Conservation (phyloP, 2,888 invertebrate species). For the Allophyes oxyacanthae region DNA sequence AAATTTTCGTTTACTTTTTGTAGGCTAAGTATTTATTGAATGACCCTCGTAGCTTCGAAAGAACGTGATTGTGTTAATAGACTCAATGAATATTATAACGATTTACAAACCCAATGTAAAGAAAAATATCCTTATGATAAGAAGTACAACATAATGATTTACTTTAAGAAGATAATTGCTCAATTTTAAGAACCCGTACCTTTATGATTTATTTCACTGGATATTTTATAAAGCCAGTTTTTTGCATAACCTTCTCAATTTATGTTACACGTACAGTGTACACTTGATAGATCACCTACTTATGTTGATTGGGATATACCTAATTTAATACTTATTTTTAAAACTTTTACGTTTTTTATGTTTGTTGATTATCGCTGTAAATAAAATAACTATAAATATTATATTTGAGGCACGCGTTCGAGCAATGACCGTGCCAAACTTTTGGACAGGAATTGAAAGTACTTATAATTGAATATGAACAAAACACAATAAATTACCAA, state of each 20-base stretch:
- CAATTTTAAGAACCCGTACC: constrained; percentile 76
- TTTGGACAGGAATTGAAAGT: constrained; percentile 79
- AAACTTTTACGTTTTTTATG: no score
- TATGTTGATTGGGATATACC: no score
- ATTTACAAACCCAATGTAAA: constrained; percentile 61
- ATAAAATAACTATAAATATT: constrained; percentile 54
- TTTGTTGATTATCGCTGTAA: constrained; percentile 45
- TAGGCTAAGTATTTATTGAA: no score
- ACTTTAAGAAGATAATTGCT: constrained; percentile 84
- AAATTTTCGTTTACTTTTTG: no score
- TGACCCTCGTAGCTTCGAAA: constrained; percentile 54
- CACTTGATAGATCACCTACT: constrained; percentile 2
- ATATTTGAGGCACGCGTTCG: constrained; percentile 53
- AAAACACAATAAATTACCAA: constrained; percentile 57
- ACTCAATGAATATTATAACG: constrained; percentile 46
- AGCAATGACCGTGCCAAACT: constrained; percentile 64
- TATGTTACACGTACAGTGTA: constrained; percentile 21
- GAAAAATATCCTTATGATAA: constrained; percentile 77
- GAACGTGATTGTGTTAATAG: constrained; percentile 51
- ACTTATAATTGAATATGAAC: constrained; percentile 57
- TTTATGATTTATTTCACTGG: constrained; percentile 43
- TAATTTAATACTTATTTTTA: no score
- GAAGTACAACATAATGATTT: constrained; percentile 82
- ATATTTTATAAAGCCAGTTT: constrained; percentile 22
- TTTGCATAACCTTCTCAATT: constrained; percentile 10